Percentiles rank a stretch among this genome's conserved stretches.
Evolutionary conservation across 2,888 invertebrate genomes (phyloP).

Genomic region (Elmis aenea): DNA sequence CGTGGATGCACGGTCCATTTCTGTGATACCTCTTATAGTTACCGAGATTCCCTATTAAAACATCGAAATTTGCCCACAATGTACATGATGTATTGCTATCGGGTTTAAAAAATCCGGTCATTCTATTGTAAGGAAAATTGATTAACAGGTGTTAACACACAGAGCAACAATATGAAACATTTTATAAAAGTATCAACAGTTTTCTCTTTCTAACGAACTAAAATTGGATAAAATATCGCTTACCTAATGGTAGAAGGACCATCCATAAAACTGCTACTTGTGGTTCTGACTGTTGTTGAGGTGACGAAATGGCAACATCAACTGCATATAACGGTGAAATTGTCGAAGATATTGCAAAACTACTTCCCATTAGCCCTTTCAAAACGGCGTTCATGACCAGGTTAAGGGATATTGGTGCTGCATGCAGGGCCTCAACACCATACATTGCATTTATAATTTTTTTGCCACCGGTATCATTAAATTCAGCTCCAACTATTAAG

Average conservation of each 20-base stretch:
- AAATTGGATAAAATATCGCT: no score
- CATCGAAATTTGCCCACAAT: no score
- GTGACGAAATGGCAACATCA: constrained; percentile 11
- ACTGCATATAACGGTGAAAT: constrained; percentile 38
- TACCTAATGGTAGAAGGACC: constrained; percentile 36
- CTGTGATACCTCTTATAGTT: no score
- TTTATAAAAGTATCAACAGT: no score
- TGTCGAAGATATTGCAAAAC: constrained; percentile 37
- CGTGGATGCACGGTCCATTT: no score
- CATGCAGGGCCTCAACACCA: constrained; percentile 49
- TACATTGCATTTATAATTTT: constrained; percentile 40
- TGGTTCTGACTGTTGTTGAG: constrained; percentile 29
- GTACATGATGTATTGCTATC: no score
- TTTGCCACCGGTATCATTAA: constrained; percentile 31
- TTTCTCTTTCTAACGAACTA: no score
- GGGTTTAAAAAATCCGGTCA: no score
- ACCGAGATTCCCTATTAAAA: no score
- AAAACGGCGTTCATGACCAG: constrained; percentile 48
- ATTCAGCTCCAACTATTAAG: constrained; percentile 49
- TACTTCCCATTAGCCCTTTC: constrained; percentile 35
- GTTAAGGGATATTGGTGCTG: constrained; percentile 51
- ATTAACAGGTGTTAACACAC: no score
- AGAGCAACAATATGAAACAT: no score
- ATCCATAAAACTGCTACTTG: constrained; percentile 38
- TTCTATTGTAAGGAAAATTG: no score